These are phyloP conservation scores for Cylindroiulus punctatus DNA, from an alignment of 2,888 invertebrate species.

Conservation along the genomic window DNA sequence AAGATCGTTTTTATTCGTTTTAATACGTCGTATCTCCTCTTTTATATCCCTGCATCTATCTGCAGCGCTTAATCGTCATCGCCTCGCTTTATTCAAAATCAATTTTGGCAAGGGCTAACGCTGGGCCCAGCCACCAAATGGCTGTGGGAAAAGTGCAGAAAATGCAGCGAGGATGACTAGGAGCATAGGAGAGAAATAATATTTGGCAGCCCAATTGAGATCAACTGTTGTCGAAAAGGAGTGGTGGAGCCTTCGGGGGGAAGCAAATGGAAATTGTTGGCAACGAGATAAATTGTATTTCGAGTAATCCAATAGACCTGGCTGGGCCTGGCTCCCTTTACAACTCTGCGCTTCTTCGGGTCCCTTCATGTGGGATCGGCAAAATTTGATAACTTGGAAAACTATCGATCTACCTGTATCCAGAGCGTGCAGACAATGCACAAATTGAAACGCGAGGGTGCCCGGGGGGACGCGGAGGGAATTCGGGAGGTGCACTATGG, in stretches of 20 bases:
- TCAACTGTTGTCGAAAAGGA: constrained; percentile 18
- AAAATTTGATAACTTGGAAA: background rate
- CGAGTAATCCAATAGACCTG: background rate
- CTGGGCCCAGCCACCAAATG: background rate
- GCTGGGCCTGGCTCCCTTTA: background rate
- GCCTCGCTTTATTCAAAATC: constrained; percentile 7
- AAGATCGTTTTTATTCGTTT: constrained; percentile 28
- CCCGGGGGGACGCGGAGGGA: background rate
- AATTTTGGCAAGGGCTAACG: background rate
- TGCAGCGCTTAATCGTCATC: background rate
- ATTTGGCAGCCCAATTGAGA: constrained; percentile 2
- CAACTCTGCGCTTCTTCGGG: background rate
- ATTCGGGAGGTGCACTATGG: background rate
- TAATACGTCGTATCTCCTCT: constrained; percentile 37
- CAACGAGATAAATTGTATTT: constrained; percentile 33
- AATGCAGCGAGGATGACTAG: background rate
- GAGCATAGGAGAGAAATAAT: background rate
- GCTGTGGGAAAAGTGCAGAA: background rate
- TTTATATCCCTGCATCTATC: background rate
- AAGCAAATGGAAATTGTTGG: constrained; percentile 16
- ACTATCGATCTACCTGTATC: constrained; percentile 3
- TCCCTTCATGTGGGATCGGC: background rate
- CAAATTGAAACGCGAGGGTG: background rate
- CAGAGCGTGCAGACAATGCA: background rate
- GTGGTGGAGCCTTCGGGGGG: background rate